These are phyloP conservation scores for Cygnus buccinator DNA, from an alignment of 2,113 vertebrate species.

Conservation along the genomic window DNA sequence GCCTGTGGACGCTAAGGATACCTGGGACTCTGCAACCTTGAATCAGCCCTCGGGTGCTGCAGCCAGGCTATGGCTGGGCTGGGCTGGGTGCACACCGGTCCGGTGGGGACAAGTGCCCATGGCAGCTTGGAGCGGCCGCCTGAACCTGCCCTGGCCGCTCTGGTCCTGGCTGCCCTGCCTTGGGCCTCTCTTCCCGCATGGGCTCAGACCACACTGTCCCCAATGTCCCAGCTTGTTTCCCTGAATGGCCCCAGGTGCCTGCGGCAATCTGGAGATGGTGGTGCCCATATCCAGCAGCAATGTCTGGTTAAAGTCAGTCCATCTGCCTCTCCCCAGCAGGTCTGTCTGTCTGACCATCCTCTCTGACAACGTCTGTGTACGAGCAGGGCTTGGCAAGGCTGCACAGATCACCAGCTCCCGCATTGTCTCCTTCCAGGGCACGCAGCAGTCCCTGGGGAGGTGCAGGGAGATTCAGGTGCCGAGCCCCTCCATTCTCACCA, in stretches of 20 bases:
- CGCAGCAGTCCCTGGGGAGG: neutral
- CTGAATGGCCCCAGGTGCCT: neutral
- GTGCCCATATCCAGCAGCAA: neutral
- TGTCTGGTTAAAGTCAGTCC: neutral
- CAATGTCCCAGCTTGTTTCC: neutral
- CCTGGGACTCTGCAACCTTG: neutral
- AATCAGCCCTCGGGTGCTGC: neutral
- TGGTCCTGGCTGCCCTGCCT: neutral
- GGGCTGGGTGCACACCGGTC: neutral
- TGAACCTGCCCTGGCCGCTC: neutral
- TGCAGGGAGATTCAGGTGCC: neutral
- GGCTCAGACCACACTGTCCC: neutral
- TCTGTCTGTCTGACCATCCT: neutral
- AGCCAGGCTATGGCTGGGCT: neutral
- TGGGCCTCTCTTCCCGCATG: neutral
- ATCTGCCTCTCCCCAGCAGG: neutral
- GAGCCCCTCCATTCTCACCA: neutral
- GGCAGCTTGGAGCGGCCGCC: neutral
- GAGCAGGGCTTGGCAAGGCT: neutral
- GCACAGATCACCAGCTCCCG: neutral
- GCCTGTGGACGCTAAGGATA: neutral
- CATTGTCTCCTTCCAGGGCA: slow-evolving; percentile 50
- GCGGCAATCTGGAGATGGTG: neutral
- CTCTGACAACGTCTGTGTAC: neutral
- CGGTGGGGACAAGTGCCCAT: fast-evolving